Conservation (phyloP, 1,140 invertebrate genomes). For the Scaptomyza montana region DNA sequence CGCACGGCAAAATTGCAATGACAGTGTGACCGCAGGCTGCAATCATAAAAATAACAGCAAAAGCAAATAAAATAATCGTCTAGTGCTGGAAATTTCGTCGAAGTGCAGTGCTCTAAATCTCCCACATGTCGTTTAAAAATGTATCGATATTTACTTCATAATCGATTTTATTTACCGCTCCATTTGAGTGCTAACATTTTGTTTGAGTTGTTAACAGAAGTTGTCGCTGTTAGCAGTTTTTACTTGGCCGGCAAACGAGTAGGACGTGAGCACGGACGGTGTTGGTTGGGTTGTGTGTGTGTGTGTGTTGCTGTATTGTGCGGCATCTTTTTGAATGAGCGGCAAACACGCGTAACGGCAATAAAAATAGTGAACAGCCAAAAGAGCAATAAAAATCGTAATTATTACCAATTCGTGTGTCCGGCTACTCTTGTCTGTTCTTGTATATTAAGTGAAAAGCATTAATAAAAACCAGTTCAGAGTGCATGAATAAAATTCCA, state of each 20-base stretch:
- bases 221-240: slow-evolving; percentile 36
- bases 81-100: neutral
- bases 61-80: neutral
- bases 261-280: slow-evolving; percentile 44
- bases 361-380: slow-evolving; percentile 49
- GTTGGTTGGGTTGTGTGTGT: neutral
- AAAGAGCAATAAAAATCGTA: slow-evolving; percentile 60
- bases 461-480: slow-evolving; percentile 66
- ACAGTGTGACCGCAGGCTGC: slow-evolving; percentile 8
- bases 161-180: slow-evolving; percentile 8
- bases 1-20: slow-evolving; percentile 1
- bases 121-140: neutral
- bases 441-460: slow-evolving; percentile 33
- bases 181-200: slow-evolving; percentile 10
- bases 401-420: slow-evolving; percentile 65
- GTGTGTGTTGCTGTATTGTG: slow-evolving; percentile 28
- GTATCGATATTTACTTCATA: neutral
- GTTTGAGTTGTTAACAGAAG: slow-evolving; percentile 15
- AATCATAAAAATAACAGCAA: neutral
- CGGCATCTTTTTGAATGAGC: slow-evolving; percentile 67
- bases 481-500: slow-evolving; percentile 47
- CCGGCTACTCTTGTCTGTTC: slow-evolving; percentile 5
- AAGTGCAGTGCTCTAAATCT: neutral
- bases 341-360: slow-evolving; percentile 70
- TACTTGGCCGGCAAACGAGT: slow-evolving; percentile 50